Evolutionary conservation across 2,888 invertebrate genomes (phyloP), one percentile per base, ranked within the genome.

Genomic region (Philopedon plagiatum): DNA sequence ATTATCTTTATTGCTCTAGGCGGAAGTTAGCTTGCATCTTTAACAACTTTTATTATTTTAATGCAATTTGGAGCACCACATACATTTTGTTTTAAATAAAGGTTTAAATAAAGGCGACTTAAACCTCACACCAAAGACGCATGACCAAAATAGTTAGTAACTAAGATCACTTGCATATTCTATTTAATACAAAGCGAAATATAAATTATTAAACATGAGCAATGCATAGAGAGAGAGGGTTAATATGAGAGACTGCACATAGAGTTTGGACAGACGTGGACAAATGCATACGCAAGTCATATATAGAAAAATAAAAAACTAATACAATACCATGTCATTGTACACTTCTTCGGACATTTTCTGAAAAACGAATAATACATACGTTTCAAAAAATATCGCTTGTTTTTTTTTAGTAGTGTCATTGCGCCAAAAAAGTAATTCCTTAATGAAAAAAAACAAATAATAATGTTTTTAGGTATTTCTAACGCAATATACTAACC

Each of bases 341-440:
- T 91, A 92, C 89, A 91, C 90, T 89, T 92, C 92, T 90, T 92
- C 92, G 89, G 92, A 92, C 91, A 92, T 91, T 91, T 90, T 92
- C 92, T 92, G 92, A 90, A 91, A 92, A 90, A 89, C 87, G 79
- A 82, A 82, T 77, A 79, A 79, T 80, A 73, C 44, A 46, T 32
- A 74, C 63, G 75, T 65, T 72, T 69, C 68, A 75, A 71, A 75
- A 71, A 75, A 68, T 72, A 69, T 75, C 68, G 65, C 49, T 56
- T 37, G n/a, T n/a, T 9, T 13, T 13, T 44, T 57, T 46, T 51
- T 64, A 19, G 54, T 51, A 1, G 15, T 29, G 23, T 15, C 34
- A 57, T 49, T 64, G 63, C 63, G 46, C 26, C 58, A 70, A 57
- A 57, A 39, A 68, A 37, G 11, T 18, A 29, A 5, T n/a, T 19